A percentile compares a stretch with the other conserved stretches of the same genome.
phyloP scores from a whole-genome alignment of 2,888 invertebrate species.

The Hedychridium roseum region DNA sequence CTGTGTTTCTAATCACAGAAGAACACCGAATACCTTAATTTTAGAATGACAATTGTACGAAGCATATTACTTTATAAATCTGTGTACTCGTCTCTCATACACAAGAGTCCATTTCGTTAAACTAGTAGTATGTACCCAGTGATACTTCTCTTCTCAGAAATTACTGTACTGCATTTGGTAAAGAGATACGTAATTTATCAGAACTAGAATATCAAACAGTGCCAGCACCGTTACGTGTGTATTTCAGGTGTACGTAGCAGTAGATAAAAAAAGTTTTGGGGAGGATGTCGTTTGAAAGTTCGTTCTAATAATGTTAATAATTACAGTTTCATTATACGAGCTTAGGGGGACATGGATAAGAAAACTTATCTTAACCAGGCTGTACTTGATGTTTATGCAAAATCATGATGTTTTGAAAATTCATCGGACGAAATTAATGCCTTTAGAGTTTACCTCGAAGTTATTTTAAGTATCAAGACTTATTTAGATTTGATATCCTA shows the following conservation, averaged over 20 bases:
- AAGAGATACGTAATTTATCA: no score
- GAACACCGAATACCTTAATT: slow-evolving; percentile 41
- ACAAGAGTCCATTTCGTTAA: slow-evolving; percentile 17
- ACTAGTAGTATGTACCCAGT: no score
- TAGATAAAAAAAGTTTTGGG: no score
- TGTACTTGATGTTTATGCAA: slow-evolving; percentile 8
- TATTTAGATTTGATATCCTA: slow-evolving; percentile 6
- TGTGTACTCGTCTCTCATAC: slow-evolving; percentile 26
- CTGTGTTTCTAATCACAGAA: slow-evolving; percentile 52
- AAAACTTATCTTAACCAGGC: slow-evolving; percentile 12
- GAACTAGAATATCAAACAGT: no score
- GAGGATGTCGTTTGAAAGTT: slow-evolving; percentile 9
- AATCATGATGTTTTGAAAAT: neutral
- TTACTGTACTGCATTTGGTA: slow-evolving; percentile 17
- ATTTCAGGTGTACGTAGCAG: no score
- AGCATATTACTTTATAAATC: slow-evolving; percentile 38
- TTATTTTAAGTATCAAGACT: no score
- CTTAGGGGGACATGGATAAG: slow-evolving; percentile 18
- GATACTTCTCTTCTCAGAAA: no score
- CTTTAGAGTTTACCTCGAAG: no score
- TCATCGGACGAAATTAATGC: no score
- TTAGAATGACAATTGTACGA: slow-evolving; percentile 37
- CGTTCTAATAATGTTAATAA: slow-evolving; percentile 13
- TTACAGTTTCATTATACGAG: slow-evolving; percentile 13
- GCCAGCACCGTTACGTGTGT: no score